A percentile compares a stretch with the other conserved stretches of the same genome.
Conservation (phyloP, 1,140 invertebrate genomes). For the Drosophila cardini region DNA sequence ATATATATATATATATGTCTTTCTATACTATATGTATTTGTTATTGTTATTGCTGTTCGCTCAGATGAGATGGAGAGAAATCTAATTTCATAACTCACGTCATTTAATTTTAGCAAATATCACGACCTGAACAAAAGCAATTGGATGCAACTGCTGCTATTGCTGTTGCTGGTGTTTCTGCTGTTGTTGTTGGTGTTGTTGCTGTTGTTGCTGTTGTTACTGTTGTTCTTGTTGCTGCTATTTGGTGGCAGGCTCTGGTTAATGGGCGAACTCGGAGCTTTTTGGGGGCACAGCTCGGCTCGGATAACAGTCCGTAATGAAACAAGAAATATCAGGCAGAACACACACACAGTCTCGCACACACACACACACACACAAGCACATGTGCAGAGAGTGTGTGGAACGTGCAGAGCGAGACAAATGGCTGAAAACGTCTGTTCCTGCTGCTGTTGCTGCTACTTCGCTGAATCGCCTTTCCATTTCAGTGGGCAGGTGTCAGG, state of each 20-base stretch:
- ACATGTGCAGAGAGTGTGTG: slow-evolving; percentile 26
- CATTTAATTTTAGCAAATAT: slow-evolving; percentile 84
- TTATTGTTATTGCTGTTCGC: slow-evolving; percentile 9
- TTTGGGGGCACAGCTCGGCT: slow-evolving; percentile 29
- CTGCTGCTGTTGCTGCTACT: slow-evolving; percentile 30
- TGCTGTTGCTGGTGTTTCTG: neutral
- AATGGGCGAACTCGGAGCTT: slow-evolving; percentile 26
- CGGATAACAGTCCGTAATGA: slow-evolving; percentile 58
- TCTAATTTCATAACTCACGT: slow-evolving; percentile 82
- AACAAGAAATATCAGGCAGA: slow-evolving; percentile 67
- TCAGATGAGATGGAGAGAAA: slow-evolving; percentile 31
- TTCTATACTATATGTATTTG: neutral
- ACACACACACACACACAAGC: slow-evolving; percentile 29
- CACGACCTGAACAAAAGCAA: slow-evolving; percentile 83
- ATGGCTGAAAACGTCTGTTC: slow-evolving; percentile 63
- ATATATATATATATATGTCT: neutral
- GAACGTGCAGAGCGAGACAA: slow-evolving; percentile 77
- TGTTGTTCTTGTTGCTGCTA: slow-evolving; percentile 17
- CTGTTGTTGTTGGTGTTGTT: slow-evolving; percentile 13
- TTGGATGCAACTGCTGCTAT: slow-evolving; percentile 79
- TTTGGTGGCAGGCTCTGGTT: slow-evolving; percentile 24
- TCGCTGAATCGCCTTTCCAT: slow-evolving; percentile 52
- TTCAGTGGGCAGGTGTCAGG: slow-evolving; percentile 77
- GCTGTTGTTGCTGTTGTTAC: slow-evolving; percentile 14
- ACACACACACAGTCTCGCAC: slow-evolving; percentile 23